Evolutionary conservation across 2,888 invertebrate species (phyloP), one percentile per base, ranked within the genome.

Genomic region (Hydriomena furcata): DNA sequence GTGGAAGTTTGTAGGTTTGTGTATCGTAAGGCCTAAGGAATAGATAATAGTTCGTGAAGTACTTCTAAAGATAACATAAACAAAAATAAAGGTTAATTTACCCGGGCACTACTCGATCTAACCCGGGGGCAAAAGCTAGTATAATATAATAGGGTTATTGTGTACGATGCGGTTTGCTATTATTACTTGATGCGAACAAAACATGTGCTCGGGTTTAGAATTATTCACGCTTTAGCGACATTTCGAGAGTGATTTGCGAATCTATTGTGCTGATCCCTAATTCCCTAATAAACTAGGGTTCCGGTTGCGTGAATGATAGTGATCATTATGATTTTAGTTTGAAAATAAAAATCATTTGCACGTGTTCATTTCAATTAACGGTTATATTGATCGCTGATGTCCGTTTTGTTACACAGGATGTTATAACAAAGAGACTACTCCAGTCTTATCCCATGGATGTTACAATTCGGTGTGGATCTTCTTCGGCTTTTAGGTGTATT

Each of bases 141-240:
- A n/a, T n/a, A n/a, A n/a, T 17, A 17, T 42, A 30, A 11, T 30
- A 30, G 42, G 54, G 55, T 58, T 55, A 44, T 40, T 55, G 55
- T 58, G 60, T 65, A 63, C 68, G 70, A 63, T 61, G 65, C 65
- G 63, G 49, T 70, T 63, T 72, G 68, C 68, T 83, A 84, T 83
- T 84, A 84, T 82, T 83, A 69, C 71, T 73, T 68, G 68, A 80
- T 85, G 88, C 66, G 89, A 88, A 86, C 79, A 79, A 80, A 87
- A 76, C 89, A 89, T 84, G 87, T 88, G 88, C 79, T 74, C 66
- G 69, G 69, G 66, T 69, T 74, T 75, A 61, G 73, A 64, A 82
- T 89, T 88, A 85, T 76, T 66, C 66, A 83, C 84, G 88, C 83
- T 83, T 80, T 79, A 73, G 80, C 66, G 88, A 88, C 84, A 82